Evolutionary conservation across 2,113 vertebrate genomes (phyloP).

Genomic region (Nothocercus julius): DNA sequence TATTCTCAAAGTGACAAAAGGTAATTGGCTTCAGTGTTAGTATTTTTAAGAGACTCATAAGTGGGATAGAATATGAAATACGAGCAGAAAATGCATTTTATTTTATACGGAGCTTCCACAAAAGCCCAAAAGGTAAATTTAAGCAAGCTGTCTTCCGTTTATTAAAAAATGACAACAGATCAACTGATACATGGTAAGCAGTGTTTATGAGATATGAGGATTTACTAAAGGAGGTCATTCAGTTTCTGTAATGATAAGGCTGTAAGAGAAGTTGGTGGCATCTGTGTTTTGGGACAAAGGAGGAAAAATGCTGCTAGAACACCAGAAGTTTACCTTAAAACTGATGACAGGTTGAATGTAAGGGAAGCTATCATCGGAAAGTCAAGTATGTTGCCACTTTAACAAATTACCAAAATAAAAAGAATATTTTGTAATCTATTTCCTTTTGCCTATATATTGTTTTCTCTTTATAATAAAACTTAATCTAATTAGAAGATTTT

Average conservation of each 20-base stretch:
- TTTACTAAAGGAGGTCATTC: background rate
- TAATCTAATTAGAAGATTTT: background rate
- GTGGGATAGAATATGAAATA: background rate
- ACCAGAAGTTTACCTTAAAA: background rate
- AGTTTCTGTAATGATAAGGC: conserved; percentile 3
- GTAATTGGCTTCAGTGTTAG: background rate
- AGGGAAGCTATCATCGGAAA: background rate
- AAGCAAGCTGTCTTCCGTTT: background rate
- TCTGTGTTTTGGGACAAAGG: background rate
- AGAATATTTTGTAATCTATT: background rate
- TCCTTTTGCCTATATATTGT: background rate
- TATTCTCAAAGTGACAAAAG: background rate
- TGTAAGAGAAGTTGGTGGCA: background rate
- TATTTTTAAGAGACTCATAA: background rate
- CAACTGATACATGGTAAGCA: background rate
- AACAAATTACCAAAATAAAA: background rate
- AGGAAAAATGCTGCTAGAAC: background rate
- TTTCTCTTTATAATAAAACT: conserved; percentile 4
- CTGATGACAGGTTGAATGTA: background rate
- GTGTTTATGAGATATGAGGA: background rate
- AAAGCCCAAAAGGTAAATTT: conserved; percentile 1
- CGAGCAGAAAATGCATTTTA: background rate
- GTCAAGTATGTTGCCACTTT: background rate
- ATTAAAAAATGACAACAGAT: background rate
- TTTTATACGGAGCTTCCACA: background rate